A percentile compares a stretch with the other conserved stretches of the same genome.
These are phyloP conservation scores for Cremastinae sp. DNA, from an alignment of 2,888 invertebrate genomes.

Conservation along the genomic window DNA sequence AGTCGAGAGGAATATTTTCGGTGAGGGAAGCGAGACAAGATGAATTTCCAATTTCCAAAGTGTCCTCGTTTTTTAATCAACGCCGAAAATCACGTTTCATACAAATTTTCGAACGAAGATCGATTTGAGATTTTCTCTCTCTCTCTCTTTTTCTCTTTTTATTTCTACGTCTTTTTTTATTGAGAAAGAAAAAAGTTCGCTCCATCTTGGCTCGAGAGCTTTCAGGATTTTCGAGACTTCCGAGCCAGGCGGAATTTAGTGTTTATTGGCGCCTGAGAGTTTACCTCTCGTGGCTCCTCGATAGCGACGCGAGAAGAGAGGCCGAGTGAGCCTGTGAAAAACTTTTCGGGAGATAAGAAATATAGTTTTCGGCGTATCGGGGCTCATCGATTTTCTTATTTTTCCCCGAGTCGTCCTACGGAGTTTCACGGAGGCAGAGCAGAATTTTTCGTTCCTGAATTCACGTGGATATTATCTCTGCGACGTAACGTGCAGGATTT, in stretches of 20 bases:
- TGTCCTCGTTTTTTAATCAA: no score
- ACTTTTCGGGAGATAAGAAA: constrained; percentile 54
- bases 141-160: not conserved
- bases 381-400: constrained; percentile 36
- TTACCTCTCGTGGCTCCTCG: not conserved
- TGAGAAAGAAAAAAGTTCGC: constrained; percentile 31
- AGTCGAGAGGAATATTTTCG: no score
- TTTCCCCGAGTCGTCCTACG: constrained; percentile 5
- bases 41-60: no score
- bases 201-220: constrained; percentile 15
- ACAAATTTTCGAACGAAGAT: not conserved
- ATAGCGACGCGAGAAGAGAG: constrained; percentile 16
- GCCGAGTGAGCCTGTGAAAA: constrained; percentile 40
- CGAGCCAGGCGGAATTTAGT: constrained; percentile 48
- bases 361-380: constrained; percentile 51
- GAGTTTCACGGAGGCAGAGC: not conserved
- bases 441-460: constrained; percentile 30
- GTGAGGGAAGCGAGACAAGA: no score
- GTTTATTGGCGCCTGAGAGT: constrained; percentile 48
- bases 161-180: constrained; percentile 8
- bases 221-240: constrained; percentile 43
- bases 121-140: not conserved
- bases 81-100: no score
- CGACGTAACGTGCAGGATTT: not conserved
- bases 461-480: constrained; percentile 1